Percentiles rank a stretch among this genome's conserved stretches.
Evolutionary conservation across 2,888 invertebrate genomes (phyloP).

Genomic region (Drosophila peninsularis): DNA sequence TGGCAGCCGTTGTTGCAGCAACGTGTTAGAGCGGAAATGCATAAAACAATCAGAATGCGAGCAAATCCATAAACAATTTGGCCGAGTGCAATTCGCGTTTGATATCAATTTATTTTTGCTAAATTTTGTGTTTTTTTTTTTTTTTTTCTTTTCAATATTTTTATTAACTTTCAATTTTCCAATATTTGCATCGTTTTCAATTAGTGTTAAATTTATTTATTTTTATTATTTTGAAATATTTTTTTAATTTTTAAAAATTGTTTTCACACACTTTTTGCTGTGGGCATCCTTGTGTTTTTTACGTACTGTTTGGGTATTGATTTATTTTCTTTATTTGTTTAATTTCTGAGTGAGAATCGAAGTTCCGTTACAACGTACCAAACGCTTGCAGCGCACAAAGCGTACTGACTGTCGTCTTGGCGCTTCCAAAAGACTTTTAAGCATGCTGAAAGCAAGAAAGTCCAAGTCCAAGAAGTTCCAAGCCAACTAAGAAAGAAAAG

Average conservation of each 20-base stretch:
- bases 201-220: slow-evolving; percentile 1
- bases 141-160: neutral
- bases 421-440: slow-evolving; percentile 80
- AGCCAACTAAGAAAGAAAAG: slow-evolving; percentile 71
- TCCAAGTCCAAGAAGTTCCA: slow-evolving; percentile 74
- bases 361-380: slow-evolving; percentile 74
- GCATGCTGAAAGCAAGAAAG: slow-evolving; percentile 75
- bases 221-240: too few relatives aligned
- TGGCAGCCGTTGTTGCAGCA: slow-evolving; percentile 13
- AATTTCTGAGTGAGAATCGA: slow-evolving; percentile 31
- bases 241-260: slow-evolving; percentile 3
- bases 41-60: slow-evolving; percentile 38
- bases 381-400: slow-evolving; percentile 73
- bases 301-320: slow-evolving; percentile 35
- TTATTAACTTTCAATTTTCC: slow-evolving; percentile 28
- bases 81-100: slow-evolving; percentile 27
- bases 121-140: neutral
- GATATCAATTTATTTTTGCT: neutral
- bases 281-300: slow-evolving; percentile 23
- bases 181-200: slow-evolving; percentile 2
- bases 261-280: slow-evolving; percentile 35
- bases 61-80: slow-evolving; percentile 63
- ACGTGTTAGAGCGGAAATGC: slow-evolving; percentile 66
- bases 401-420: slow-evolving; percentile 71
- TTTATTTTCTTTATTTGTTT: slow-evolving; percentile 11